Evolutionary conservation across 1,140 invertebrate genomes (phyloP).

Genomic region (Diorhabda elongata): DNA sequence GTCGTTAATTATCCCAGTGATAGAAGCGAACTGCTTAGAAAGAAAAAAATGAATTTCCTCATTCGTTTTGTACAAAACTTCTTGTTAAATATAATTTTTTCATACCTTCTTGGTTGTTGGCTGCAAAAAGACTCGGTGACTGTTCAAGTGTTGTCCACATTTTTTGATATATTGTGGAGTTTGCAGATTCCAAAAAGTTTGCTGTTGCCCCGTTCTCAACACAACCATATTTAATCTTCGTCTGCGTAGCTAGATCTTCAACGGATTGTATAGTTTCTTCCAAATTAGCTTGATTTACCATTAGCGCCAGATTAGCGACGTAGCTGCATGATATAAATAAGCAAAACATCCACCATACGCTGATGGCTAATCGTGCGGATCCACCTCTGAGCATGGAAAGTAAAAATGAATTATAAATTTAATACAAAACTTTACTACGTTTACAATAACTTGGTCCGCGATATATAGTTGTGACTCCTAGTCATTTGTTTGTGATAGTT

Average conservation of each 20-base stretch:
- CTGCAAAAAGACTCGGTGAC: conserved; percentile 75
- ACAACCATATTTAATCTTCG: conserved; percentile 72
- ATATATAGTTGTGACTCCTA: too few relatives aligned
- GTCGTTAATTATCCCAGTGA: too few relatives aligned
- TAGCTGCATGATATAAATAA: conserved; percentile 94
- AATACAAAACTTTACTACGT: too few relatives aligned
- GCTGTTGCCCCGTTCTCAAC: conserved; percentile 68
- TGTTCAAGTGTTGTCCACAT: conserved; percentile 77
- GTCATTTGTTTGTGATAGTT: too few relatives aligned
- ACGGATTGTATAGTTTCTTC: conserved; percentile 77
- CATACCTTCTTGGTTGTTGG: conserved; percentile 77
- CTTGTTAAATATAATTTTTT: conserved; percentile 33
- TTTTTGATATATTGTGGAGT: conserved; percentile 63
- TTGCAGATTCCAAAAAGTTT: conserved; percentile 68
- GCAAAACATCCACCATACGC: conserved; percentile 95
- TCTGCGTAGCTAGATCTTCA: conserved; percentile 85
- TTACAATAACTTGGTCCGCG: too few relatives aligned
- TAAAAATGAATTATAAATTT: too few relatives aligned
- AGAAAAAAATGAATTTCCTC: too few relatives aligned
- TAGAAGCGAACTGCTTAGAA: too few relatives aligned
- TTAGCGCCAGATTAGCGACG: conserved; percentile 93
- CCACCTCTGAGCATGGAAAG: conserved; percentile 54
- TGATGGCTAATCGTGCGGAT: conserved; percentile 70
- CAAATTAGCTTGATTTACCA: conserved; percentile 83
- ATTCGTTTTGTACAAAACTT: too few relatives aligned